Conservation (phyloP, 2,888 invertebrate species). For the Fabriciana adippe region DNA sequence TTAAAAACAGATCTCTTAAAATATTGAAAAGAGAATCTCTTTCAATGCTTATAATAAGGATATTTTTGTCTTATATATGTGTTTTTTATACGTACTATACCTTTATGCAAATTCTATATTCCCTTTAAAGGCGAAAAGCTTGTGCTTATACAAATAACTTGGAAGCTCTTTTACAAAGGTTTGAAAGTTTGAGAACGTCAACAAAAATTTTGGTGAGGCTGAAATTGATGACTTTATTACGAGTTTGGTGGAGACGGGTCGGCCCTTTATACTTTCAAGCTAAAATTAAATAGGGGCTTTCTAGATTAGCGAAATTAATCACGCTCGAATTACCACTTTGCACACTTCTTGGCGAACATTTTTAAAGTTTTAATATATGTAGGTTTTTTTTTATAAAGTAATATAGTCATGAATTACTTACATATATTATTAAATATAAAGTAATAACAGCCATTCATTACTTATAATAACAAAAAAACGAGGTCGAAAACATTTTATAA, state of each 20-base stretch:
- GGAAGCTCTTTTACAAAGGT: background rate
- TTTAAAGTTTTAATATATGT: background rate
- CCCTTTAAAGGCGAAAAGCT: too few relatives aligned
- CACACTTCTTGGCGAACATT: background rate
- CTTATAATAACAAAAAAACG: background rate
- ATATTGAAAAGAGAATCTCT: too few relatives aligned
- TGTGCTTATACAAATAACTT: background rate
- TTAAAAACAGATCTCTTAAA: too few relatives aligned
- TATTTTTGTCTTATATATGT: too few relatives aligned
- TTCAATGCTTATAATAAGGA: too few relatives aligned
- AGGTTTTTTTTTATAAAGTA: background rate
- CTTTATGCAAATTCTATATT: too few relatives aligned
- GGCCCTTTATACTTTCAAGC: slow-evolving; percentile 37
- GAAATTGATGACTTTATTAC: slow-evolving; percentile 47
- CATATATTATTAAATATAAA: too few relatives aligned
- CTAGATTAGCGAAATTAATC: slow-evolving; percentile 27
- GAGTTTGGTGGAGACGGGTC: slow-evolving; percentile 44
- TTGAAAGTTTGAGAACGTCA: slow-evolving; percentile 4
- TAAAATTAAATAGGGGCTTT: slow-evolving; percentile 32
- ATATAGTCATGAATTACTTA: background rate
- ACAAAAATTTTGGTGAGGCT: slow-evolving; percentile 15
- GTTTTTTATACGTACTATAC: too few relatives aligned
- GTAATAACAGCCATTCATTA: slow-evolving; percentile 1
- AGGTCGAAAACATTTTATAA: background rate
- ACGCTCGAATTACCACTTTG: background rate